A percentile compares a stretch with the other conserved stretches of the same genome.
phyloP scores from a whole-genome alignment of 2,888 invertebrate genomes.

The Lordiphosa fenestrarum region DNA sequence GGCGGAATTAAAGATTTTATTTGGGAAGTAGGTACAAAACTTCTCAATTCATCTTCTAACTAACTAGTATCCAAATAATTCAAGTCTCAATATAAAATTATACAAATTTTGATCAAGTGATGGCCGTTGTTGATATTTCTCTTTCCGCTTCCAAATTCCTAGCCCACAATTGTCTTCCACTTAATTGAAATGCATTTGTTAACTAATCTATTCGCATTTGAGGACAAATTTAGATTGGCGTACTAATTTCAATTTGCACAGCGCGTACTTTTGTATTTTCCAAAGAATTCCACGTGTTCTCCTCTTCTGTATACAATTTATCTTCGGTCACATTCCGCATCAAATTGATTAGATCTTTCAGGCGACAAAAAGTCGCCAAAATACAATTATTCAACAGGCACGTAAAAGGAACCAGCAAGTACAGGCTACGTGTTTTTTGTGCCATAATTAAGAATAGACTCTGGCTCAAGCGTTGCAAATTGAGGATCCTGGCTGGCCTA shows the following conservation, averaged over 20 bases:
- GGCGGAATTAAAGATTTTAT: too few species aligned
- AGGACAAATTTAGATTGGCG: slow-evolving; percentile 64
- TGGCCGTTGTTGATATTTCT: too few species aligned
- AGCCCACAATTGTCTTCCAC: not conserved
- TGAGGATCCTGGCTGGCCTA: slow-evolving; percentile 40
- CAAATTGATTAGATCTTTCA: slow-evolving; percentile 70
- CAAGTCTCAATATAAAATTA: too few species aligned
- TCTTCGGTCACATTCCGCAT: slow-evolving; percentile 49
- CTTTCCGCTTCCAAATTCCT: too few species aligned
- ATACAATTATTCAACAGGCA: slow-evolving; percentile 31
- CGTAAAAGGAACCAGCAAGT: slow-evolving; percentile 22
- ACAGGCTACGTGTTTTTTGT: slow-evolving; percentile 50
- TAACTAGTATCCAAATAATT: too few species aligned
- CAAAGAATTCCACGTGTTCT: slow-evolving; percentile 29
- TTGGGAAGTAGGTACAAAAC: too few species aligned
- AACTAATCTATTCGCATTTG: slow-evolving; percentile 23
- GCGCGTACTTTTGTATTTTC: slow-evolving; percentile 22
- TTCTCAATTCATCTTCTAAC: too few species aligned
- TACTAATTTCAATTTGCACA: slow-evolving; percentile 73
- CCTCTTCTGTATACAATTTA: slow-evolving; percentile 42
- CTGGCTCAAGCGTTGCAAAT: slow-evolving; percentile 66
- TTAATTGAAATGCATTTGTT: slow-evolving; percentile 5
- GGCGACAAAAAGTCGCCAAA: slow-evolving; percentile 52
- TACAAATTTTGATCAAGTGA: too few species aligned
- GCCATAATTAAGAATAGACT: slow-evolving; percentile 20